A percentile compares a stretch with the other conserved stretches of the same genome.
These are phyloP conservation scores for Papilio machaon DNA, from an alignment of 1,140 invertebrate species.

Conservation along the genomic window DNA sequence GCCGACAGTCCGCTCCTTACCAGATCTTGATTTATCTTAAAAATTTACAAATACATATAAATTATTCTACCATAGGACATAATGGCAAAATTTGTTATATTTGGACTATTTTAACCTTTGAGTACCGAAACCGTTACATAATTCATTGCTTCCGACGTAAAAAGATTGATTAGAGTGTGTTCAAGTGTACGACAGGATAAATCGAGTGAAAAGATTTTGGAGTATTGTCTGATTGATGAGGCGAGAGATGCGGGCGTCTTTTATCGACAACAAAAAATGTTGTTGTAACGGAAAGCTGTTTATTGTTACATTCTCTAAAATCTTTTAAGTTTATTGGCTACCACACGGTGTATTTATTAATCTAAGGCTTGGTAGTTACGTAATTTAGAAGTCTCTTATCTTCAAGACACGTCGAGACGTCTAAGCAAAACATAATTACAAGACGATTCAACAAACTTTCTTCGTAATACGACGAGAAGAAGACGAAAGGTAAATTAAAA, in stretches of 20 bases:
- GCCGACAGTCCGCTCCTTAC: constrained; percentile 71
- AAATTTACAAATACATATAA: constrained; percentile 6
- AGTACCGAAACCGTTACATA: neutral
- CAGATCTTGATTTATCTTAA: constrained; percentile 71
- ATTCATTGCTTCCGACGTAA: constrained; percentile 23
- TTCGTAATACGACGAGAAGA: neutral
- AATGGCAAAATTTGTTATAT: neutral
- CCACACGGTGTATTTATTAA: too few relatives aligned
- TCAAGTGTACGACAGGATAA: constrained; percentile 10
- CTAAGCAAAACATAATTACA: too few relatives aligned
- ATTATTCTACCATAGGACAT: neutral
- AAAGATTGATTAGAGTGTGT: constrained; percentile 16
- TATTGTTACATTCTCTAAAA: neutral
- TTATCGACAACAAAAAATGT: neutral
- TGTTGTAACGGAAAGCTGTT: neutral
- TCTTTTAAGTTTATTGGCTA: too few relatives aligned
- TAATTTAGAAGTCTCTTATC: too few relatives aligned
- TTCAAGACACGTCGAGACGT: too few relatives aligned
- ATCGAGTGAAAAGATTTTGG: constrained; percentile 17
- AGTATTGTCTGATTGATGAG: constrained; percentile 26
- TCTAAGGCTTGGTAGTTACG: too few relatives aligned
- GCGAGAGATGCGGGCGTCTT: constrained; percentile 26
- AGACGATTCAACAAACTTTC: too few relatives aligned
- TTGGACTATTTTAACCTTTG: neutral
- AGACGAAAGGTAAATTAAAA: neutral